Base-by-base conservation (phyloP, 2,888 invertebrate species). In the Amaurobius ferox region DNA sequence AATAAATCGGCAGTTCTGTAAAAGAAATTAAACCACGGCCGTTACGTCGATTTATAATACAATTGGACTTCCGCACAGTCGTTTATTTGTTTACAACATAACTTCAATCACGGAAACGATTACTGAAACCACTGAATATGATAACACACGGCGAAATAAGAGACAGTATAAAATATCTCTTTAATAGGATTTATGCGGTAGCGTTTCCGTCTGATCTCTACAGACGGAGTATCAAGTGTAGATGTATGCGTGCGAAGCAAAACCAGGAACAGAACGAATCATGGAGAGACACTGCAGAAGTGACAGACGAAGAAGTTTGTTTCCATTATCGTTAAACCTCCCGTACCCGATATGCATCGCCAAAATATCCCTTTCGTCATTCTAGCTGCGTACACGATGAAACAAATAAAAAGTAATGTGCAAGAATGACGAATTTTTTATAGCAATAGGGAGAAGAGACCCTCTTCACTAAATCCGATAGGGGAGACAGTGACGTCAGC, bases 401-500 rank as follows among this genome's bases (percentile, higher is more conserved):
- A 66, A 66, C 66, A 66, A 66, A 66, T 32, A 66, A 66, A 64
- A 66, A 66, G 32, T 66, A 32, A 66, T 66, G 66, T 66, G 30
- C n/a, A 66, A 66, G 66, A 66, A 66, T 66, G 66, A 66, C 66
- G 66, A 66, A 66, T 66, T 66, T 66, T 66, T 66, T 66, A 30
- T 30, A 19, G 32, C 5, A 66, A 19, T n/a, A n/a, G 35, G 66
- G 35, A 55, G 55, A 55, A 55, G n/a, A n/a, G 23, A 55, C 55
- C 55, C 55, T 55, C 55, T 55, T 16, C 16, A 23, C 7, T 55
- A 23, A 55, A 55, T 11, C 68, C 55, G 40, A 61, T 76, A 40
- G 66, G 26, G n/a, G 70, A 39, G 39, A 76, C 30, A 23, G 70
- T 64, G 71, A 79, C 79, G 70, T 79, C 62, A 79, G 35, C 48